Evolutionary conservation across 2,113 vertebrate species (phyloP).

Genomic region (Athene noctua): DNA sequence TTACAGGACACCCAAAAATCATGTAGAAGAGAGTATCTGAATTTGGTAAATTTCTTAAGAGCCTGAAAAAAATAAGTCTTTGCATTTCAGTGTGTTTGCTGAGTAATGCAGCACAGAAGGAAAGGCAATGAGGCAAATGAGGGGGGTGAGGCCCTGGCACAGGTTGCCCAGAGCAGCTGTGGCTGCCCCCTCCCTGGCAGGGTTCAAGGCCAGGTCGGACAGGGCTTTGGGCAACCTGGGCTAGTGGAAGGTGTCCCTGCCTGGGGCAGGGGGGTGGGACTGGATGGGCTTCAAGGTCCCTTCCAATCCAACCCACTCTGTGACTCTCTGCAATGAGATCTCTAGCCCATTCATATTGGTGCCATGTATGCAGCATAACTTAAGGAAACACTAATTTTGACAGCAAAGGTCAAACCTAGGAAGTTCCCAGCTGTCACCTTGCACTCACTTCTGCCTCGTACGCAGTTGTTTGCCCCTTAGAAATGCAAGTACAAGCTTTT

Average conservation of each 20-base stretch:
- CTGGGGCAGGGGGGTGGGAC: no score
- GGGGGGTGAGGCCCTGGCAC: no score
- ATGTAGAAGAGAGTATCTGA: background rate
- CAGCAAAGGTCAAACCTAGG: background rate
- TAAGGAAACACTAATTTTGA: background rate
- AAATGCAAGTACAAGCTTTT: background rate
- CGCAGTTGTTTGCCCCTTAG: background rate
- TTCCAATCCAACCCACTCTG: no score
- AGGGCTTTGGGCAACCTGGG: no score
- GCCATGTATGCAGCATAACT: background rate
- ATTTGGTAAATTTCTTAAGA: background rate
- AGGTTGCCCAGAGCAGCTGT: no score
- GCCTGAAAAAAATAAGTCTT: background rate
- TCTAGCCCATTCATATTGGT: background rate
- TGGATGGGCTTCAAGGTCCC: no score
- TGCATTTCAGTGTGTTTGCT: background rate
- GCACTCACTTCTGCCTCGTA: background rate
- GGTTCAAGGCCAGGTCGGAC: no score
- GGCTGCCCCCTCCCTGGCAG: no score
- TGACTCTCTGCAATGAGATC: background rate
- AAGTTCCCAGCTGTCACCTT: background rate
- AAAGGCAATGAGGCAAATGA: background rate
- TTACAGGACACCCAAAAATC: background rate
- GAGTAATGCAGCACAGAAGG: accelerated
- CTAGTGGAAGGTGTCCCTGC: no score